phyloP scores from a whole-genome alignment of 2,797 vertebrate species.

The Scolopax bukidnonensis region DNA sequence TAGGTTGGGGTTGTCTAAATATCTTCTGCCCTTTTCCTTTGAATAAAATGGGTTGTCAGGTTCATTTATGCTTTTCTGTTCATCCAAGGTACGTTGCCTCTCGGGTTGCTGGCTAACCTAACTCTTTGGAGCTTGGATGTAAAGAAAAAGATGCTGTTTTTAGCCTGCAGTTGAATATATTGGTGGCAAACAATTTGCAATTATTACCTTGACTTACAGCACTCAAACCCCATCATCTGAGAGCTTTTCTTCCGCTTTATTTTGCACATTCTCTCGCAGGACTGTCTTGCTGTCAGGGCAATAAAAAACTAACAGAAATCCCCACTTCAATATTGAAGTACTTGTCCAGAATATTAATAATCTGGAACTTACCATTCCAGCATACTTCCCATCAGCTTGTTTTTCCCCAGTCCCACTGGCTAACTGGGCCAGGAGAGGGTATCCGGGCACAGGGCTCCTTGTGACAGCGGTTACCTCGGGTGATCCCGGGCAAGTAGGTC shows the following conservation, averaged over 20 bases:
- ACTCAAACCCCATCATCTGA: background rate
- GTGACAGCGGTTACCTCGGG: slow-evolving; percentile 3
- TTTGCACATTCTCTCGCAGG: background rate
- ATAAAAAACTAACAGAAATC: slow-evolving; percentile 33
- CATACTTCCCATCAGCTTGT: background rate
- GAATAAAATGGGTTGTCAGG: background rate
- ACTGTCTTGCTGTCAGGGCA: slow-evolving; percentile 24
- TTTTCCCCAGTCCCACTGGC: background rate
- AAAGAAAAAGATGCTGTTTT: background rate
- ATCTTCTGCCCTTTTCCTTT: background rate
- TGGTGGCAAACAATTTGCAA: slow-evolving; percentile 29
- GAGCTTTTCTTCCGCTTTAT: background rate
- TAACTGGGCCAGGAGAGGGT: background rate
- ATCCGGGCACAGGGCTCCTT: background rate
- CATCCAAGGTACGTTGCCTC: background rate
- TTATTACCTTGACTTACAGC: background rate
- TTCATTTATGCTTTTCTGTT: background rate
- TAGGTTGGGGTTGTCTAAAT: background rate
- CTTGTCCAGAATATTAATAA: slow-evolving; percentile 33
- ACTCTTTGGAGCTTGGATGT: background rate
- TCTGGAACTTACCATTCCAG: background rate
- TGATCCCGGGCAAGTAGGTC: slow-evolving; percentile 57
- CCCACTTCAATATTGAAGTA: background rate
- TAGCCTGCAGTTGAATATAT: background rate
- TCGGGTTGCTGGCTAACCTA: background rate